Conservation (phyloP, 1,140 invertebrate genomes). For the Platyura marginata region DNA sequence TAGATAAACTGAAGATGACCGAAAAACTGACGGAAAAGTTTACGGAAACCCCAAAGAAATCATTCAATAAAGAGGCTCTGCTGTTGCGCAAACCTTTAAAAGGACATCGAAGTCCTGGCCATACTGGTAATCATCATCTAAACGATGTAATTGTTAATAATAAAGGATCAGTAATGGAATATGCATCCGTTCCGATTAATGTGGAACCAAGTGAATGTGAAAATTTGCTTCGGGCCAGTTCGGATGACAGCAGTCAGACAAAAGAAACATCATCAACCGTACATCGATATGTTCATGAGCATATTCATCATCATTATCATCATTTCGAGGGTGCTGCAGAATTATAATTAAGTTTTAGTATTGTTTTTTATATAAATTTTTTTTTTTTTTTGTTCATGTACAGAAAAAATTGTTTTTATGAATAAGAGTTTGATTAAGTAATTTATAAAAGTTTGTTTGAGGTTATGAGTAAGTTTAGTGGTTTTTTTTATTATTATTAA, state of each 20-base stretch:
- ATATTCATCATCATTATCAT: slow-evolving; percentile 70
- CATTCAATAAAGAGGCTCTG: slow-evolving; percentile 1
- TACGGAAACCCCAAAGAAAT: background rate
- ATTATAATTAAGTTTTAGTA: too few species aligned
- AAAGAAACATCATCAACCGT: slow-evolving; percentile 15
- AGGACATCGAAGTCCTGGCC: background rate
- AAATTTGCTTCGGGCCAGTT: slow-evolving; percentile 5
- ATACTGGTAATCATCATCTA: background rate
- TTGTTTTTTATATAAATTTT: too few species aligned
- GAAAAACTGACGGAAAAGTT: slow-evolving; percentile 1
- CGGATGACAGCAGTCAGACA: slow-evolving; percentile 4
- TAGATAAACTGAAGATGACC: background rate
- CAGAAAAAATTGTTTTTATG: too few species aligned
- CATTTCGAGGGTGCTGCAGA: slow-evolving; percentile 35
- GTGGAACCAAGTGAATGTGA: slow-evolving; percentile 26
- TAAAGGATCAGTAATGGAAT: background rate
- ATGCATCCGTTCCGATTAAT: slow-evolving; percentile 22
- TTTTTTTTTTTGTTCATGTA: too few species aligned
- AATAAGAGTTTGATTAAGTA: too few species aligned
- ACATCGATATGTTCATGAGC: slow-evolving; percentile 52
- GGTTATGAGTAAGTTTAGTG: too few species aligned
- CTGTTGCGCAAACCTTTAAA: slow-evolving; percentile 1
- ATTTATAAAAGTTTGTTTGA: too few species aligned
- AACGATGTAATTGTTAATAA: background rate
- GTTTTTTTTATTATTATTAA: too few species aligned